Evolutionary conservation across 2,888 invertebrate genomes (phyloP).

Genomic region (Clitarchus hookeri): DNA sequence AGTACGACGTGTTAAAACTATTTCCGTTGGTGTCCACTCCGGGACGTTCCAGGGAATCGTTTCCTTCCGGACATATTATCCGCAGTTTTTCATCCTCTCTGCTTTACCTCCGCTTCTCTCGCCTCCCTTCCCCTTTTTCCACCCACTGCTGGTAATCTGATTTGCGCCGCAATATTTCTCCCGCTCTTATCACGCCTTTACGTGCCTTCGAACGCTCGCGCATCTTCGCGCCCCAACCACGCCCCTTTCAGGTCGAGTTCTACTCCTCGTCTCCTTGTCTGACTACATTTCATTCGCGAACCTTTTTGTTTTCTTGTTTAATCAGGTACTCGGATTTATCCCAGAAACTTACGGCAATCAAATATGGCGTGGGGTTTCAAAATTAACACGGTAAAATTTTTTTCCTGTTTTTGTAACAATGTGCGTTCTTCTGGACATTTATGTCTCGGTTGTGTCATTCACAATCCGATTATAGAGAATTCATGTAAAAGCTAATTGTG

Average conservation of each 20-base stretch:
- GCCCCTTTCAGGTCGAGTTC: not conserved
- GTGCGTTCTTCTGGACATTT: no score
- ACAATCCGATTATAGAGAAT: no score
- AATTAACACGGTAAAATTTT: not conserved
- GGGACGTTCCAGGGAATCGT: not conserved
- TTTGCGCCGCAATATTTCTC: not conserved
- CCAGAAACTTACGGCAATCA: not conserved
- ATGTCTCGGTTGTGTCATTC: no score
- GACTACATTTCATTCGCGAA: not conserved
- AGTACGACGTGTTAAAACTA: not conserved
- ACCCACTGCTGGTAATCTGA: not conserved
- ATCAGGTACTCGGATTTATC: not conserved
- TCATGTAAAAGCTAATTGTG: no score
- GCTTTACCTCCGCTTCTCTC: not conserved
- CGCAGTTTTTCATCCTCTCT: constrained; percentile 9
- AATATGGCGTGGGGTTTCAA: not conserved
- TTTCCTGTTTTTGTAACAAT: no score
- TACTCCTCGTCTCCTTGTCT: not conserved
- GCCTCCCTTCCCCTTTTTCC: not conserved
- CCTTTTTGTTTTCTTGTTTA: not conserved
- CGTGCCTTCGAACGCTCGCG: not conserved
- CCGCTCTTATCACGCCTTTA: not conserved
- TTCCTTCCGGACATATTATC: constrained; percentile 14
- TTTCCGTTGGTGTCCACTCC: not conserved
- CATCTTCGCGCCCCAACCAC: not conserved